A percentile compares a stretch with the other conserved stretches of the same genome.
Evolutionary conservation across 1,140 invertebrate genomes (phyloP).

Genomic region (Drosophila pseudoananassae): DNA sequence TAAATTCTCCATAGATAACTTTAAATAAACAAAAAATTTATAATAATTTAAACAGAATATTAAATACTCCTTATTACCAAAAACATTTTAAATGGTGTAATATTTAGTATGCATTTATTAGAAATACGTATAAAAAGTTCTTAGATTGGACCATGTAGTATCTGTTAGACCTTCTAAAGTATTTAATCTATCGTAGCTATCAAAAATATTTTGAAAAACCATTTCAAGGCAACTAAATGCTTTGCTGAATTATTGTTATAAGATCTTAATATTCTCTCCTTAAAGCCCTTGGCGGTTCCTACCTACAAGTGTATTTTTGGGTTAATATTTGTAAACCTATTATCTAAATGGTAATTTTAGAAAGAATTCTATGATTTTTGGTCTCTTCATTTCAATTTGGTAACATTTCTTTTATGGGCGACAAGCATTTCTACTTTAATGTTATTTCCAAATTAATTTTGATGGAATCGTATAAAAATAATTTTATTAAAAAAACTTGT

Average conservation of each 20-base stretch:
- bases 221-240: constrained; percentile 37
- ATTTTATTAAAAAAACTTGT: not conserved
- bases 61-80: not conserved
- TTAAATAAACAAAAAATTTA: constrained; percentile 7
- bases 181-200: not conserved
- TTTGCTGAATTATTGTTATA: constrained; percentile 7
- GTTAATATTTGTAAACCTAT: constrained; percentile 4
- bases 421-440: not conserved
- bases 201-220: constrained; percentile 4
- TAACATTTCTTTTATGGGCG: constrained; percentile 38
- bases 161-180: not conserved
- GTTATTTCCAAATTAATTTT: not conserved
- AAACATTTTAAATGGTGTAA: constrained; percentile 4
- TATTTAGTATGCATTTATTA: constrained; percentile 48
- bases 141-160: constrained; percentile 52
- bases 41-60: not conserved
- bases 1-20: not conserved
- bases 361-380: constrained; percentile 55
- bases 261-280: constrained; percentile 6
- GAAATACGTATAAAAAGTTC: constrained; percentile 69
- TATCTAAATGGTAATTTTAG: constrained; percentile 22
- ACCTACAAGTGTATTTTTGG: not conserved
- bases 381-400: constrained; percentile 66
- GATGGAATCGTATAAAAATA: constrained; percentile 32
- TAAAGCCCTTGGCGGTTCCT: not conserved